These are phyloP conservation scores for Geotrupes spiniger DNA, from an alignment of 2,888 invertebrate species.

Conservation along the genomic window DNA sequence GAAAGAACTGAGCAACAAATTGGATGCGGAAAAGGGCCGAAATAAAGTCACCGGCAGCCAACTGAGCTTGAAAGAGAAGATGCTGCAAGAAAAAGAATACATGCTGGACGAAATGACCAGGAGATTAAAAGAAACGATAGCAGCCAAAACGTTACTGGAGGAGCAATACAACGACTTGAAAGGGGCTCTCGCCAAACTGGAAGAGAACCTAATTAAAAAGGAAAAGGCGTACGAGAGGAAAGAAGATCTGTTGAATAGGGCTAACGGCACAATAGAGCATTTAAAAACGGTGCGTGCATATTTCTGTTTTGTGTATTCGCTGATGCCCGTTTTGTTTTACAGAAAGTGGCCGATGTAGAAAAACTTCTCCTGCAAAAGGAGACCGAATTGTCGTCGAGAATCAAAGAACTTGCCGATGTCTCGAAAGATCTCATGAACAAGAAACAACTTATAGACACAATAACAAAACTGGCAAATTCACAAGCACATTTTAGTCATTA, in stretches of 20 bases:
- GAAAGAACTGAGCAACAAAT: conserved; percentile 14
- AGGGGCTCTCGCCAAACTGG: conserved; percentile 33
- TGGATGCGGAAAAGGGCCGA: conserved; percentile 34
- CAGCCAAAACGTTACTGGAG: conserved; percentile 31
- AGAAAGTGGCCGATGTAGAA: too few species aligned
- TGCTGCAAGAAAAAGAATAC: conserved; percentile 30
- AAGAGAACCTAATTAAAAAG: conserved; percentile 40
- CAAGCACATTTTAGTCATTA: not conserved
- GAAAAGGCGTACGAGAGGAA: conserved; percentile 41
- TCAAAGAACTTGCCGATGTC: conserved; percentile 35
- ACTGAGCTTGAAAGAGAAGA: conserved; percentile 32
- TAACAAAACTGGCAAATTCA: conserved; percentile 39
- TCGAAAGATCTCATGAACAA: conserved; percentile 35
- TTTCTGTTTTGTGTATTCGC: too few species aligned
- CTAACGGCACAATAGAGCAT: conserved; percentile 35
- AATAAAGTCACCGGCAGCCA: conserved; percentile 30
- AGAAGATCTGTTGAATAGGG: conserved; percentile 37
- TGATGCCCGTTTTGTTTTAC: too few species aligned
- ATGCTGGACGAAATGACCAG: conserved; percentile 26
- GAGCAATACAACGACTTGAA: conserved; percentile 36
- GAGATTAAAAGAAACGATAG: conserved; percentile 30
- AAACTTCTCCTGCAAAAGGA: conserved; percentile 20
- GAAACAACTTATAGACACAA: conserved; percentile 40
- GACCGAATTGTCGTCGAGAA: conserved; percentile 29
- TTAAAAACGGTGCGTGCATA: conserved; percentile 37